Evolutionary conservation across 2,113 vertebrate species (phyloP).

Genomic region (Pholis gunnellus): DNA sequence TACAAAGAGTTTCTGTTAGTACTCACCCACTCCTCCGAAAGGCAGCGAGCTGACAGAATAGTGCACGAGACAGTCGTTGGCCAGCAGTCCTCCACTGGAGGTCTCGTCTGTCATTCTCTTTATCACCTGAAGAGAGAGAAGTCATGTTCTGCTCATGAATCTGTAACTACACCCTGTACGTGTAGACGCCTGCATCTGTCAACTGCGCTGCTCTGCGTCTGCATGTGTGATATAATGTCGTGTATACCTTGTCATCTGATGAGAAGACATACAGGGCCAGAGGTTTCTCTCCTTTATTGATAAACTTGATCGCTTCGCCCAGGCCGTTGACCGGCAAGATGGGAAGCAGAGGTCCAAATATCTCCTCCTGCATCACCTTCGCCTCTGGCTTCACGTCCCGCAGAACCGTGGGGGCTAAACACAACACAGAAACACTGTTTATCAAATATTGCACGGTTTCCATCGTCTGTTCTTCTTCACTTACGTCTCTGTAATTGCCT

Average conservation of each 20-base stretch:
- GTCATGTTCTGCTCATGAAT: background rate
- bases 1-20: background rate
- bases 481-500: background rate
- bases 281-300: constrained; percentile 93
- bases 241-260: constrained; percentile 86
- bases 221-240: background rate
- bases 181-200: background rate
- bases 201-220: background rate
- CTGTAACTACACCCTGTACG: background rate
- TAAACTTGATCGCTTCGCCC: constrained; percentile 91
- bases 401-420: constrained; percentile 91
- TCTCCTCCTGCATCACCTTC: constrained; percentile 96
- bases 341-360: constrained; percentile 94
- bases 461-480: background rate
- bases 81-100: constrained; percentile 89
- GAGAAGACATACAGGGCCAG: constrained; percentile 93
- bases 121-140: constrained; percentile 81
- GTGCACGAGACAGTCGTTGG: constrained; percentile 90
- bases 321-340: constrained; percentile 83
- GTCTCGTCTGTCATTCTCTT: constrained; percentile 86
- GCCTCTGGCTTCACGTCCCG: constrained; percentile 87
- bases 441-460: background rate
- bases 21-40: constrained; percentile 93
- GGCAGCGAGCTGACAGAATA: constrained; percentile 85
- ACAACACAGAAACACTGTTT: background rate